A percentile compares a stretch with the other conserved stretches of the same genome.
Conservation (phyloP, 2,888 invertebrate genomes). For the Leptinotarsa rubiginosa region DNA sequence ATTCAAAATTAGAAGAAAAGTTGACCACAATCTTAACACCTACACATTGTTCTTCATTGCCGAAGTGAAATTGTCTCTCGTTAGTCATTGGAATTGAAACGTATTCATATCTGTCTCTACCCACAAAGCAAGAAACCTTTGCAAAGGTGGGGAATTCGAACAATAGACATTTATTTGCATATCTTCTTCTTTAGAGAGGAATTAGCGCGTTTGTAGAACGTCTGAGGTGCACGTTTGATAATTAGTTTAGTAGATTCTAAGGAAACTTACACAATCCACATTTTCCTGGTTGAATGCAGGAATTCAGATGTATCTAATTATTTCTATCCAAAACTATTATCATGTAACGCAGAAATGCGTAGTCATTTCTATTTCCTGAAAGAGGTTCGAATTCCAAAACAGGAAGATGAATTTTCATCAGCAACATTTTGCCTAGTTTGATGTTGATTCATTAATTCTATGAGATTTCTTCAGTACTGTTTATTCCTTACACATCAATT, state of each 20-base stretch:
- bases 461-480: too few relatives aligned
- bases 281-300: background rate
- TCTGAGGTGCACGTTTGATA: background rate
- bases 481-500: too few relatives aligned
- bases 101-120: background rate
- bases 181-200: background rate
- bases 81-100: background rate
- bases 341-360: background rate
- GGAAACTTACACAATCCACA: background rate
- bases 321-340: background rate
- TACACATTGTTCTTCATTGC: background rate
- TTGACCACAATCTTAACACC: too few relatives aligned
- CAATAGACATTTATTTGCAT: background rate
- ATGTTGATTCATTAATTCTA: too few relatives aligned
- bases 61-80: background rate
- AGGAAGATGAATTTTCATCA: too few relatives aligned
- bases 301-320: background rate
- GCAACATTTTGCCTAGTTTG: too few relatives aligned
- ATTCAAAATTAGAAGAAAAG: too few relatives aligned
- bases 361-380: too few relatives aligned
- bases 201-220: background rate
- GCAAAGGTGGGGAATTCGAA: background rate
- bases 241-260: background rate
- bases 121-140: background rate
- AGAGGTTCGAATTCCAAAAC: too few relatives aligned